Conservation (phyloP, 2,113 vertebrate genomes). For the Archilochus colubris region DNA sequence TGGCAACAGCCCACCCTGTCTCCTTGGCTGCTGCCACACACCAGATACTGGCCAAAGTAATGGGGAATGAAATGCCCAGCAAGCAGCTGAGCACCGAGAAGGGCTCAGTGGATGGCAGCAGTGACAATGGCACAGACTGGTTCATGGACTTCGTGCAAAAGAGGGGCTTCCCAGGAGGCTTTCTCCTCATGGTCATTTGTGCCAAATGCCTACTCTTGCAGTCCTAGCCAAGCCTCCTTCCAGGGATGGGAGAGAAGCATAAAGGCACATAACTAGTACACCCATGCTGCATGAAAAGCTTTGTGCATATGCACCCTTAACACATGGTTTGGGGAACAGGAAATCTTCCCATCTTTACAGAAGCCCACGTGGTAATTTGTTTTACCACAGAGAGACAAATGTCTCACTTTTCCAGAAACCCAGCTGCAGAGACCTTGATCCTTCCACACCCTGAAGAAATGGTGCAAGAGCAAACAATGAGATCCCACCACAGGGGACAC, state of each 20-base stretch:
- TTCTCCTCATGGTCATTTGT: neutral
- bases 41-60: neutral
- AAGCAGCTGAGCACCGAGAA: neutral
- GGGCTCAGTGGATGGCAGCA: neutral
- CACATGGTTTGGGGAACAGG: neutral
- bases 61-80: neutral
- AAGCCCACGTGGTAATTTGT: fast-evolving
- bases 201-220: neutral
- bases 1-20: neutral
- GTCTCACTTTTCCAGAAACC: neutral
- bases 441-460: neutral
- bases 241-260: neutral
- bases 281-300: neutral
- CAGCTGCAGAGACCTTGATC: neutral
- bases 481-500: neutral
- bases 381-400: neutral
- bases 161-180: neutral
- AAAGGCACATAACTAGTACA: neutral
- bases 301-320: neutral
- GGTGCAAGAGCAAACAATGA: neutral
- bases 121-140: neutral
- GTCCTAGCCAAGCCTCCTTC: neutral
- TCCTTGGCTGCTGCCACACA: neutral
- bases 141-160: fast-evolving
- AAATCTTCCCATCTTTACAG: neutral